These are phyloP conservation scores for Bradypus variegatus DNA, from an alignment of 2,797 vertebrate species.

Conservation along the genomic window DNA sequence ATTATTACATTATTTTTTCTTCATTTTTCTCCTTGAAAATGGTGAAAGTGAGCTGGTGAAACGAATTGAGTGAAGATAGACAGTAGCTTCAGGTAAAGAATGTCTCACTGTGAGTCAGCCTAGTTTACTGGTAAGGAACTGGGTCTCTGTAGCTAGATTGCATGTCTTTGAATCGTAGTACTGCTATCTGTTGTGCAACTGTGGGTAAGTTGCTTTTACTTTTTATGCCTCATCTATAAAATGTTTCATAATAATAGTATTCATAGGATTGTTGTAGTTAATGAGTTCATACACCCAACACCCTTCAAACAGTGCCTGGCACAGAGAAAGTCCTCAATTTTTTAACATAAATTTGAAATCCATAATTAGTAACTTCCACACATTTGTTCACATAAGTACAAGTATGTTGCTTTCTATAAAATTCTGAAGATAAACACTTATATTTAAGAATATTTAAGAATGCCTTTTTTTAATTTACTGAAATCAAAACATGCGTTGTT, in stretches of 20 bases:
- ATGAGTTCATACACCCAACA: background rate
- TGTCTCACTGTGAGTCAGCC: background rate
- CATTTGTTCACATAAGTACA: slow-evolving; percentile 8
- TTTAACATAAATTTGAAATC: background rate
- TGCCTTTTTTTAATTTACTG: background rate
- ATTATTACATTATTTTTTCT: background rate
- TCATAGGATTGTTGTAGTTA: slow-evolving; percentile 5
- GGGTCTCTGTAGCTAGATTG: background rate
- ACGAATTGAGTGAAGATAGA: background rate
- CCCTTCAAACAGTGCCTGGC: background rate
- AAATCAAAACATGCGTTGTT: slow-evolving; percentile 3
- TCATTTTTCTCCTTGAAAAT: background rate
- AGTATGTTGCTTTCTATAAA: background rate
- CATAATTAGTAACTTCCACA: slow-evolving; percentile 4
- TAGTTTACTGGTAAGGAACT: background rate
- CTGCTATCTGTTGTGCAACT: background rate
- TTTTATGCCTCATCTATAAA: background rate
- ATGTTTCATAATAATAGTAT: background rate
- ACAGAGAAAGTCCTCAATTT: background rate
- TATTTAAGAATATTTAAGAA: background rate
- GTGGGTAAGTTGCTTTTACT: background rate
- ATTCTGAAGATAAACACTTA: slow-evolving; percentile 29
- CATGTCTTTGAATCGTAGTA: background rate
- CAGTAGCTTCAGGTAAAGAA: background rate
- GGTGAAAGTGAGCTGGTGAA: background rate